These are phyloP conservation scores for Mythimna impura DNA, from an alignment of 2,888 invertebrate species.

Conservation along the genomic window DNA sequence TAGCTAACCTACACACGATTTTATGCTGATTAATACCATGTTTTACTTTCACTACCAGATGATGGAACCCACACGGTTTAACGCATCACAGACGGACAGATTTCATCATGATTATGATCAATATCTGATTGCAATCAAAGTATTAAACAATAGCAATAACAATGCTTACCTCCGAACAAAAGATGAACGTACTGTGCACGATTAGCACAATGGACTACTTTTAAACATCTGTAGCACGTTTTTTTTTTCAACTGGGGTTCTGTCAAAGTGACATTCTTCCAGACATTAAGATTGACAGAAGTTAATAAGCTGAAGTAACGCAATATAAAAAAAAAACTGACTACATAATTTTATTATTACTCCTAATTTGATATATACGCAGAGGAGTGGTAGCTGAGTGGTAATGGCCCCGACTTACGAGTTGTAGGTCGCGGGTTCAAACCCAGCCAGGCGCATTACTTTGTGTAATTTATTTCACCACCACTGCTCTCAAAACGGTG, in stretches of 20 bases:
- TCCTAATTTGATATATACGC: too few relatives aligned
- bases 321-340: too few relatives aligned
- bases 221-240: slow-evolving; percentile 10
- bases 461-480: too few relatives aligned
- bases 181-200: slow-evolving; percentile 39
- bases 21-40: slow-evolving; percentile 18
- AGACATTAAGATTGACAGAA: neutral
- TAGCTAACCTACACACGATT: slow-evolving; percentile 3
- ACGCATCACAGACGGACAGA: slow-evolving; percentile 19
- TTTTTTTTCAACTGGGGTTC: neutral
- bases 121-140: slow-evolving; percentile 46
- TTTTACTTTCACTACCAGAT: slow-evolving; percentile 31
- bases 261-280: neutral
- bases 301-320: too few relatives aligned
- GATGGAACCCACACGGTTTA: slow-evolving; percentile 26
- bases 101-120: slow-evolving; percentile 49
- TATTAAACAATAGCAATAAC: slow-evolving; percentile 47
- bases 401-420: too few relatives aligned
- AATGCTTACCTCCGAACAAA: slow-evolving; percentile 49
- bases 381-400: too few relatives aligned
- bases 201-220: slow-evolving; percentile 46
- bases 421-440: too few relatives aligned
- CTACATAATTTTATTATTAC: too few relatives aligned
- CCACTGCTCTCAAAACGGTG: too few relatives aligned
- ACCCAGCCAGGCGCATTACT: too few relatives aligned